Evolutionary conservation across 37 sponge, comb jelly and placozoan genomes (phyloP).

Genomic region (Mnemiopsis leidyi): DNA sequence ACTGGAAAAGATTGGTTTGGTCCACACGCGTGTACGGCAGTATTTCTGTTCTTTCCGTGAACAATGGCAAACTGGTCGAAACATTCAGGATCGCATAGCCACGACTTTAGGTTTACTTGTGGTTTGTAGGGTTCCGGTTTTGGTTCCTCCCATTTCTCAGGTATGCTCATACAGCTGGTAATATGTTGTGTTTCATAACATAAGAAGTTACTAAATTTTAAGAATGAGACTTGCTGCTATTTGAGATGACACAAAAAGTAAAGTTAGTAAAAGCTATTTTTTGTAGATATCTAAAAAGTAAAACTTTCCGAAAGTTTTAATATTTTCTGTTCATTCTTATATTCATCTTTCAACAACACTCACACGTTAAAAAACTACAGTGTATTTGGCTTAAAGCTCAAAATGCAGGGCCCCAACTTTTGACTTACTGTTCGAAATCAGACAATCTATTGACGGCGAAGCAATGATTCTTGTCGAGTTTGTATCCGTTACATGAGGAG

Average conservation of each 20-base stretch:
- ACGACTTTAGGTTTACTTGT: slow-evolving; percentile 89
- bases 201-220: not conserved
- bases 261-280: too few species aligned
- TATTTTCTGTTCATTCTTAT: too few species aligned
- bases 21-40: slow-evolving; percentile 31
- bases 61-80: slow-evolving; percentile 92
- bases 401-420: too few species aligned
- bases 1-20: not conserved
- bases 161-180: slow-evolving; percentile 29
- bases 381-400: not conserved
- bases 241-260: too few species aligned
- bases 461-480: slow-evolving; percentile 89
- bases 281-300: too few species aligned
- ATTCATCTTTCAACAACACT: too few species aligned
- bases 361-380: not conserved
- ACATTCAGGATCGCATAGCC: slow-evolving; percentile 83
- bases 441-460: slow-evolving; percentile 86
- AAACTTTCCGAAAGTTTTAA: too few species aligned
- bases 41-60: slow-evolving; percentile 69
- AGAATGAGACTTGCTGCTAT: not conserved
- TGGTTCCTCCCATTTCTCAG: slow-evolving; percentile 23
- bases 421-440: slow-evolving; percentile 88
- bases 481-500: slow-evolving; percentile 91
- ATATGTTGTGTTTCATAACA: not conserved
- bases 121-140: slow-evolving; percentile 26